Base-by-base conservation (phyloP, 1,140 invertebrate species). In the Apolygus lucorum region DNA sequence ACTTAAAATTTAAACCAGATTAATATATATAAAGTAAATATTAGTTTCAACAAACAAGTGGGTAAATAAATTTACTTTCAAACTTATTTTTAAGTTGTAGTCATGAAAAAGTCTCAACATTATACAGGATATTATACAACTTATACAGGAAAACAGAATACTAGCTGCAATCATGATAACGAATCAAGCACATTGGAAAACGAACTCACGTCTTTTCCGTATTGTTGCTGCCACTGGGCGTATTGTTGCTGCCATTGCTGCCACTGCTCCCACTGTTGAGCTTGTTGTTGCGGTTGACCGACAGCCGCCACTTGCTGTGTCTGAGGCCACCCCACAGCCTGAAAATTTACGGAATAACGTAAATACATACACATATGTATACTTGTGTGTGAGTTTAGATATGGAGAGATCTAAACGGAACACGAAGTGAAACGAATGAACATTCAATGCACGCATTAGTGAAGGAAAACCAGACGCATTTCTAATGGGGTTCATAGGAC, bases 221-320 rank as follows among this genome's bases (percentile, higher is more conserved):
- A 91, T 75, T 91, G 88, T 59, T 84, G 84, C 76, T 91, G 90
- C 90, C 90, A 92, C 74, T 91, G 89, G 52, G 88, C 85, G 76
- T 90, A 91, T 74, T 91, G 89, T 74, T 90, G 88, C 76, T 91
- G 89, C 87, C 90, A 91, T 72, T 88, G 87, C 29, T 87, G 84
- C 90, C 90, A 92, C 74, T 91, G 89, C 67, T 89, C 84, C 89
- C 89, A 91, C 75, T n/a, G n/a, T n/a, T 90, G 88, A 76, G 90
- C 88, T 72, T 89, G 87, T 76, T 91, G 88, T 69, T 85, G 74
- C 70, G 78, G 76, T 14, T 76, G 73, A 75, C 68, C 0, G 75
- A 75, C 65, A 73, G 75, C 68, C 78, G 78, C 67, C 77, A 76
- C 27, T 17, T 29, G 59, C 63, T 52, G 52, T 21, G 1, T 89